A percentile compares a stretch with the other conserved stretches of the same genome.
Evolutionary conservation across 2,797 vertebrate species (phyloP).

Genomic region (Chaetodon trifasciatus): DNA sequence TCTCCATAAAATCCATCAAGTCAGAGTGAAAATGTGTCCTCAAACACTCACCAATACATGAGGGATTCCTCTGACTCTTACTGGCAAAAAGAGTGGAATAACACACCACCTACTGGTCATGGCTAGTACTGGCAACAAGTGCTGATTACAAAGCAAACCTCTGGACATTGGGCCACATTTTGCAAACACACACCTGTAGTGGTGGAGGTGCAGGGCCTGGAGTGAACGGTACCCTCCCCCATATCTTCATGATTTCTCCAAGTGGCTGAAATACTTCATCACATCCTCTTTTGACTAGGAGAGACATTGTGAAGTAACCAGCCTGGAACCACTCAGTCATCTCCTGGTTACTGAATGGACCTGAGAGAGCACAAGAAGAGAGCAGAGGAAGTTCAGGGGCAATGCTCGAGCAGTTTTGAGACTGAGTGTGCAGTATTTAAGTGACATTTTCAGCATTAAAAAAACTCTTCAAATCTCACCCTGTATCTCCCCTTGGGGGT

Average conservation of each 20-base stretch:
- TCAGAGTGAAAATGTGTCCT: no score
- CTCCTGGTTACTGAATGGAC: constrained; percentile 98
- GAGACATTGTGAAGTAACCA: constrained; percentile 98
- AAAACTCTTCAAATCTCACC: constrained; percentile 80
- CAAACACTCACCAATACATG: neutral
- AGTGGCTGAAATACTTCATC: constrained; percentile 97
- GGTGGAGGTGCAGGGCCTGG: constrained; percentile 92
- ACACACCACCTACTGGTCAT: constrained; percentile 61
- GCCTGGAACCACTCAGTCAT: constrained; percentile 99
- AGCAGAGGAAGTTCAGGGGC: neutral
- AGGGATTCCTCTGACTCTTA: neutral
- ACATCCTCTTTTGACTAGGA: constrained; percentile 97
- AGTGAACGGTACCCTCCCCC: constrained; percentile 96
- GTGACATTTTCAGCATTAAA: neutral
- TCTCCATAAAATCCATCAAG: neutral
- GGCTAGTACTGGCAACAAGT: constrained; percentile 9
- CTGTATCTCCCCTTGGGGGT: constrained; percentile 99
- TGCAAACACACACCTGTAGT: constrained; percentile 87
- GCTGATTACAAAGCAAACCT: neutral
- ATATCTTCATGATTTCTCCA: constrained; percentile 98
- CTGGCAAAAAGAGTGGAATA: constrained; percentile 6
- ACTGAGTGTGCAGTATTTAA: neutral
- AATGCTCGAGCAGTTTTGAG: neutral
- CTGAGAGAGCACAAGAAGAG: constrained; percentile 74
- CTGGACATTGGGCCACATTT: neutral